phyloP scores from a whole-genome alignment of 2,888 invertebrate species.

The Gastrophysa polygoni region DNA sequence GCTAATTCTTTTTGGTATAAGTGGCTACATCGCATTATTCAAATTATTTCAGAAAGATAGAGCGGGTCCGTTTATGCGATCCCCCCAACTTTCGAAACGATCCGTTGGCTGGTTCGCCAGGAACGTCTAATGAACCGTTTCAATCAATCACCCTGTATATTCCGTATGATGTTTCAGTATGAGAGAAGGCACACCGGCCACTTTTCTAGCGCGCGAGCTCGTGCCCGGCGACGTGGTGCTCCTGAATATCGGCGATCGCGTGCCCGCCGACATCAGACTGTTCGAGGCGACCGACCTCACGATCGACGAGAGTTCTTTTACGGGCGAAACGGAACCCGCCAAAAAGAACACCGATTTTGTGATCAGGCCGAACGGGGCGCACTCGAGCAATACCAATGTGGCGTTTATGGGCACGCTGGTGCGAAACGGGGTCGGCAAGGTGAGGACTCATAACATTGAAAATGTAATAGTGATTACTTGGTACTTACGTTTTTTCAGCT shows the following conservation, averaged over 20 bases:
- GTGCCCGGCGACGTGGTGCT: conserved; percentile 97
- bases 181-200: conserved; percentile 84
- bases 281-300: conserved; percentile 91
- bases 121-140: too few species aligned
- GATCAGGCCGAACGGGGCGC: conserved; percentile 62
- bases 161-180: conserved; percentile 64
- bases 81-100: too few species aligned
- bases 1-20: too few species aligned
- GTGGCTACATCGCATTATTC: too few species aligned
- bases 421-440: conserved; percentile 94
- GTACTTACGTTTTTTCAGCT: too few species aligned
- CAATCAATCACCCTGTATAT: too few species aligned
- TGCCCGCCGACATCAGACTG: conserved; percentile 96
- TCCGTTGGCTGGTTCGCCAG: too few species aligned
- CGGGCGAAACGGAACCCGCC: conserved; percentile 97
- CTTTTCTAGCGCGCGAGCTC: conserved; percentile 91
- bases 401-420: conserved; percentile 99
- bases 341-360: conserved; percentile 74
- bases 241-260: conserved; percentile 92
- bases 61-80: too few species aligned
- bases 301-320: conserved; percentile 98
- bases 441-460: conserved; percentile 54
- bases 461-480: too few species aligned
- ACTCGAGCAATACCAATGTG: conserved; percentile 80
- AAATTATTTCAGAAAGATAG: too few species aligned